These are phyloP conservation scores for Dissostichus mawsoni DNA, from an alignment of 2,113 vertebrate genomes.

Conservation along the genomic window DNA sequence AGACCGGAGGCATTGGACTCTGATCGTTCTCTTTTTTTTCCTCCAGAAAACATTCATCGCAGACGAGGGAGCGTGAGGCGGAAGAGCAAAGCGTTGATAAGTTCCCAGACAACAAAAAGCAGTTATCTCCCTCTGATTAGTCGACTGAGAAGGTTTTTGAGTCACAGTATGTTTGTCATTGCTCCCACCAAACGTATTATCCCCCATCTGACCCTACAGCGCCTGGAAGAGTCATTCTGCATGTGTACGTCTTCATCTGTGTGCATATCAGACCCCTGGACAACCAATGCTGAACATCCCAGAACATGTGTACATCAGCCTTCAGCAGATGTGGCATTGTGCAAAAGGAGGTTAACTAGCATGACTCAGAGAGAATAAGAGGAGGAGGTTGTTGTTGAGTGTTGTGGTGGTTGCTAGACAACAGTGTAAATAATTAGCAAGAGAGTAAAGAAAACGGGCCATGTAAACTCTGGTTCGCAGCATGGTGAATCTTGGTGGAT, in stretches of 20 bases:
- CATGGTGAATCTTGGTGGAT: constrained; percentile 43
- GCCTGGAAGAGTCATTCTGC: constrained; percentile 1
- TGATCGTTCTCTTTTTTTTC: constrained; percentile 45
- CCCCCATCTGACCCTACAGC: constrained; percentile 20
- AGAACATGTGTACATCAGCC: constrained; percentile 46
- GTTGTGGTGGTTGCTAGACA: constrained; percentile 80
- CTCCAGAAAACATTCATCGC: constrained; percentile 70
- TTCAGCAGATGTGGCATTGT: constrained; percentile 59
- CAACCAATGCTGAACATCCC: constrained; percentile 71
- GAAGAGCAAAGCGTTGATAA: constrained; percentile 60
- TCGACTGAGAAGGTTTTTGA: constrained; percentile 43
- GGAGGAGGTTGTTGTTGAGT: constrained; percentile 57
- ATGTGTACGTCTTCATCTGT: neutral
- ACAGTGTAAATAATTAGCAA: constrained; percentile 76
- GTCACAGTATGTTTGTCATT: constrained; percentile 51
- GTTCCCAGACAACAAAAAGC: constrained; percentile 60
- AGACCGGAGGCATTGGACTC: constrained; percentile 74
- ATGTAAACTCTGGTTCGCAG: constrained; percentile 49
- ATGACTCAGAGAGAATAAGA: constrained; percentile 30
- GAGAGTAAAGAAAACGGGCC: constrained; percentile 23
- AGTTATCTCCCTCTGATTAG: constrained; percentile 55
- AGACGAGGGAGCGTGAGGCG: constrained; percentile 55
- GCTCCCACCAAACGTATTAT: constrained; percentile 15
- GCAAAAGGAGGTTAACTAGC: constrained; percentile 51
- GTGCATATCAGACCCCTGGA: constrained; percentile 16